These are phyloP conservation scores for Drosophila fulvimacula DNA, from an alignment of 2,888 invertebrate species.

Conservation along the genomic window DNA sequence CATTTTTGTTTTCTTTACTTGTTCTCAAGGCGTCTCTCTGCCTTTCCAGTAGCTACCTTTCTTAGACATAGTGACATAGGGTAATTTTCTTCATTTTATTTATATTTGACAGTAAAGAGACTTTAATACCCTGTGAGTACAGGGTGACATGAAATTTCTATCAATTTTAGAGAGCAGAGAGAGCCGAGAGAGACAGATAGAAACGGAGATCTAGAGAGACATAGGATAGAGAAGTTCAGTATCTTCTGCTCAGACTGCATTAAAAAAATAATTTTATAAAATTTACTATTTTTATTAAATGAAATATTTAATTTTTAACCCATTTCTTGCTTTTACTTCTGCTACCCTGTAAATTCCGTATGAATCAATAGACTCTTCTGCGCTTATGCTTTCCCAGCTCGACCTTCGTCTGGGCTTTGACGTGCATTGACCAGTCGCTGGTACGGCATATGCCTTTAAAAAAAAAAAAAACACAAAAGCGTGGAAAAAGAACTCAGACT, in stretches of 20 bases:
- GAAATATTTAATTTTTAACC: too few relatives aligned
- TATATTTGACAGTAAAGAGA: background rate
- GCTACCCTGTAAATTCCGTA: constrained; percentile 9
- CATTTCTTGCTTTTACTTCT: background rate
- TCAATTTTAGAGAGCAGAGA: too few relatives aligned
- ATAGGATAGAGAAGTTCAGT: too few relatives aligned
- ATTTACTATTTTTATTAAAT: too few relatives aligned
- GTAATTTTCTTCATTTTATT: background rate
- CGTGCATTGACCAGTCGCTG: constrained; percentile 52
- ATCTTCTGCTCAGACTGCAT: too few relatives aligned
- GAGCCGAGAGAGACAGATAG: too few relatives aligned
- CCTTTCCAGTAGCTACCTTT: background rate
- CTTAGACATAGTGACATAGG: background rate
- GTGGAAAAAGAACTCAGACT: constrained; percentile 16
- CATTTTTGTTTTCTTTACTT: background rate
- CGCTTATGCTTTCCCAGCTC: constrained; percentile 46
- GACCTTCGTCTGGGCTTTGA: constrained; percentile 56
- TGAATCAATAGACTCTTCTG: constrained; percentile 56
- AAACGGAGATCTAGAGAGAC: too few relatives aligned
- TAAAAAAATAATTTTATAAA: too few relatives aligned
- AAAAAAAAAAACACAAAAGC: background rate
- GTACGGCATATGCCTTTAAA: constrained; percentile 15
- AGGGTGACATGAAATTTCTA: too few relatives aligned
- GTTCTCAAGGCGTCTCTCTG: background rate
- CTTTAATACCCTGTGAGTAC: background rate